Percentiles rank a stretch among this genome's conserved stretches.
These are phyloP conservation scores for Andricus curvator DNA, from an alignment of 2,888 invertebrate species.

Conservation along the genomic window DNA sequence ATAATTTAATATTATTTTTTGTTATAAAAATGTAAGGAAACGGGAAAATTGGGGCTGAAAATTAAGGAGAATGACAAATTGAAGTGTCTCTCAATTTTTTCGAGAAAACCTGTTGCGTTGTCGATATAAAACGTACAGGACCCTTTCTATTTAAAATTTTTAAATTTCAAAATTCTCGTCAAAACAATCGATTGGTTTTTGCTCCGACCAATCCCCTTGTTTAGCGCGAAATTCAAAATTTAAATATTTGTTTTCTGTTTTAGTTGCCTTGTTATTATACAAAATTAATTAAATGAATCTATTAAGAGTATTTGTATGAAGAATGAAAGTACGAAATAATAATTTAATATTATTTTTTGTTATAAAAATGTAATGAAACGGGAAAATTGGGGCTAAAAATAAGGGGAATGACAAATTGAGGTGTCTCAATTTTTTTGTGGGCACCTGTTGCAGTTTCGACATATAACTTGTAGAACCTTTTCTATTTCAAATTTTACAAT, in stretches of 20 bases:
- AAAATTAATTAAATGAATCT: no score
- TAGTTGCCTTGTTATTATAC: background rate
- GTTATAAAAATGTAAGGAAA: no score
- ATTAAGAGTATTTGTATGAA: no score
- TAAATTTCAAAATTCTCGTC: background rate
- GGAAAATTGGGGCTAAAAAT: background rate
- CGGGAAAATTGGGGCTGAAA: background rate
- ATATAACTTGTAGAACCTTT: no score
- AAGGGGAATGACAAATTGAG: no score
- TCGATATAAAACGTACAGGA: slow-evolving; percentile 47
- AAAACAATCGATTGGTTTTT: background rate
- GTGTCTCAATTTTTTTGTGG: no score
- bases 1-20: no score
- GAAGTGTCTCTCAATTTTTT: background rate
- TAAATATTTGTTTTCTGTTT: background rate
- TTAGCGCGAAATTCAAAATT: no score
- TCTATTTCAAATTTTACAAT: background rate
- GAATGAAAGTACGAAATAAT: no score
- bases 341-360: no score
- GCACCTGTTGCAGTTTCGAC: no score
- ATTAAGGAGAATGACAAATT: slow-evolving; percentile 1
- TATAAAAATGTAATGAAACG: background rate
- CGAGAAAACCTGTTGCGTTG: slow-evolving; percentile 54
- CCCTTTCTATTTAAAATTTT: background rate
- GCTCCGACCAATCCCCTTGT: no score